phyloP scores from a whole-genome alignment of 2,888 invertebrate genomes.

The Brenthis daphne region DNA sequence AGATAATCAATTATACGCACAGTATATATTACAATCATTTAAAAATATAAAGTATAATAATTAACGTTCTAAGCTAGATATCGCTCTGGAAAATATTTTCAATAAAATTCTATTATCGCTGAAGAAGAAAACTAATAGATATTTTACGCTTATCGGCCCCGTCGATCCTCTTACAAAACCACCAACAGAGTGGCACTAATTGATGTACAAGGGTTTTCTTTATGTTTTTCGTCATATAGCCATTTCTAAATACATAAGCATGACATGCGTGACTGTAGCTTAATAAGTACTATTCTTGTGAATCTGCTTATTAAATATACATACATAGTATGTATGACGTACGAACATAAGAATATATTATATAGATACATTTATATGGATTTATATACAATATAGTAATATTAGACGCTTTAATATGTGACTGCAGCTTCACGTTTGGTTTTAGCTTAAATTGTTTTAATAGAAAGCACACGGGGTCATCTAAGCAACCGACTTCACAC shows the following conservation, averaged over 20 bases:
- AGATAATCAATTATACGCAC: too few relatives aligned
- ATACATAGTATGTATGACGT: background rate
- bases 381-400: background rate
- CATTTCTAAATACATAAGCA: conserved; percentile 5
- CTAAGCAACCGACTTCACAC: conserved; percentile 28
- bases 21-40: too few relatives aligned
- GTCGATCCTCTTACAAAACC: conserved; percentile 17
- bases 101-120: background rate
- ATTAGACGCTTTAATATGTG: background rate
- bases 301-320: background rate
- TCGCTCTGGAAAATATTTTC: too few relatives aligned
- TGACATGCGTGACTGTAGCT: background rate
- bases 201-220: conserved; percentile 20
- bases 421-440: background rate
- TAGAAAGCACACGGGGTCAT: conserved; percentile 23
- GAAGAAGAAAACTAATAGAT: conserved; percentile 12
- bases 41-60: too few relatives aligned
- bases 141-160: conserved; percentile 23
- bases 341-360: background rate
- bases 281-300: too few relatives aligned
- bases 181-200: conserved; percentile 24
- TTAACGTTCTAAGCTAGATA: too few relatives aligned
- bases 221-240: conserved; percentile 9
- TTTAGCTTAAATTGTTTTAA: conserved; percentile 15
- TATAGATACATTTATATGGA: too few relatives aligned